These are phyloP conservation scores for Rostratula benghalensis DNA, from an alignment of 2,113 vertebrate genomes.

Conservation along the genomic window DNA sequence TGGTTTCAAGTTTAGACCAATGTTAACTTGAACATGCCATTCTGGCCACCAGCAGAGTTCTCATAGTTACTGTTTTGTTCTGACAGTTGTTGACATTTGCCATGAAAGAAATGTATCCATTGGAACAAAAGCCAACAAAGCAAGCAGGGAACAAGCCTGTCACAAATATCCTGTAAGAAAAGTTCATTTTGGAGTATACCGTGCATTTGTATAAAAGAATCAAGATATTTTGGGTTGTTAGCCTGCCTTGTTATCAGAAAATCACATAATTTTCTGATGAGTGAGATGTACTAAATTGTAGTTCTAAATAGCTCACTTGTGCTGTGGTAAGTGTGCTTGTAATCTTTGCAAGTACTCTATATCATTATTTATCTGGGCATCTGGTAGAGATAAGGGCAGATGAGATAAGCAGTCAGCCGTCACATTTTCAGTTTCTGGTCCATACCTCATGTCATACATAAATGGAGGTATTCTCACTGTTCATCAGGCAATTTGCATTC, in stretches of 20 bases:
- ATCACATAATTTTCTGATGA: not conserved
- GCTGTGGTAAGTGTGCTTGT: not conserved
- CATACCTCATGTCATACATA: not conserved
- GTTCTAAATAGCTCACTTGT: not conserved
- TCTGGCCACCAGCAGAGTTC: not conserved
- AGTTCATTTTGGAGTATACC: not conserved
- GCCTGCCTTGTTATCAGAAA: not conserved
- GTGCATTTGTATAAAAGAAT: not conserved
- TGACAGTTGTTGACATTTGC: not conserved
- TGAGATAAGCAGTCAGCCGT: conserved; percentile 40
- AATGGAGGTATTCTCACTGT: not conserved
- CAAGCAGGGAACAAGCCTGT: not conserved
- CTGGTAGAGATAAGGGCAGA: conserved; percentile 6
- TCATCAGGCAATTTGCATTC: not conserved
- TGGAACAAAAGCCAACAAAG: not conserved
- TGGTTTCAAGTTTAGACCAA: not conserved
- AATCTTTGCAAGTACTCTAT: not conserved
- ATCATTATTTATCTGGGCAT: conserved; percentile 27
- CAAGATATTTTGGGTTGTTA: not conserved
- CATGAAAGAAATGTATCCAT: not conserved
- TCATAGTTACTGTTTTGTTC: not conserved
- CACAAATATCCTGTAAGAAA: not conserved
- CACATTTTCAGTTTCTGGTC: not conserved
- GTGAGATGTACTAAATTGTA: not conserved
- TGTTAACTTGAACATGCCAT: not conserved